Evolutionary conservation across 30 jellyfish, hydroid and myxozoan species (phyloP), one percentile per base, ranked within the genome.

Genomic region (Phacellophora camtschatica): DNA sequence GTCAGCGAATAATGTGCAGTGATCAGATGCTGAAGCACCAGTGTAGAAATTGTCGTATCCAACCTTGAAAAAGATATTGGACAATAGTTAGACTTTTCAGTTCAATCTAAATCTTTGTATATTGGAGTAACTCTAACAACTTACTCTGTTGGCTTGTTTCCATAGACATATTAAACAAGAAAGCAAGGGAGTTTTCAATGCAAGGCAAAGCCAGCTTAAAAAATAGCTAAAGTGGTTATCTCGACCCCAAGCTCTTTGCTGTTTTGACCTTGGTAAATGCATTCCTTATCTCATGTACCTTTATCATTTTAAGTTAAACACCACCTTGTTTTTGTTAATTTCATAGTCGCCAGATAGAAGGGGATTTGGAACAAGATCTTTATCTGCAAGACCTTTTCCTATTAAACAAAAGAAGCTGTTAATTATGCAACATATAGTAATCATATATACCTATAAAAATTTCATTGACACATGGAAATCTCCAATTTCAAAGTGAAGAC

Each of bases 401-500:
- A 23, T 30, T 13, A 23, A 30, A 13, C 20, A 13, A 22, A 30
- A 22, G 42, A 23, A 13, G 27, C 41, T 13, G 20, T 23, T 58
- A 22, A 23, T 58, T 30, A 18, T 18, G 20, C 13, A 42, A 13
- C 20, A 20, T 58, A 13, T 58, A 36, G n/a, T 18, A 13, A 13
- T 48, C 12, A 45, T 31, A 22, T 41, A 27, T 39, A 68, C 83
- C 55, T 68, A 71, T 19, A 68, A 42, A 68, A 68, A 46, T 46
- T 68, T 68, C 83, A 68, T 68, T 15, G 56, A 70, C 11, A 48
- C 83, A 34, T 68, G 83, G 41, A 68, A 68, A 31, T 68, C 83
- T 10, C 69, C 83, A 34, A 39, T 25, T 39, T 68, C 83, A 42
- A 68, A 68, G 43, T 68, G 83, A 28, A 68, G 32, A 18, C 83